These are phyloP conservation scores for Andrena bucephala DNA, from an alignment of 2,888 invertebrate species.

Conservation along the genomic window DNA sequence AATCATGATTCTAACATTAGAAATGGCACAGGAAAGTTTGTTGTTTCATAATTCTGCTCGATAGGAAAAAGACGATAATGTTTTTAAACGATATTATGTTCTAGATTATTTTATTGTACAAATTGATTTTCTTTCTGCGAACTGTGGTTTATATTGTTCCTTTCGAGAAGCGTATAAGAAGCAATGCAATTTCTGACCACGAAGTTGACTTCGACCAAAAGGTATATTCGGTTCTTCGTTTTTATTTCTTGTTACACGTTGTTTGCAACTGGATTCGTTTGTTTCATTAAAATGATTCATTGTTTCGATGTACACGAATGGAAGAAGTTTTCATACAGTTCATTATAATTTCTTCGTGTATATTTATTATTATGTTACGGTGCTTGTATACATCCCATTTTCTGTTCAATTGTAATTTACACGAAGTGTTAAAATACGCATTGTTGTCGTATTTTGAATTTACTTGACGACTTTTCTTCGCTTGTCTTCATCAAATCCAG, in stretches of 20 bases:
- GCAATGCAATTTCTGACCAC: background rate
- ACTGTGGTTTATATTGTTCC: conserved; percentile 10
- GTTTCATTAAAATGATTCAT: background rate
- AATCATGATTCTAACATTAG: conserved; percentile 11
- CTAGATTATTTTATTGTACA: conserved; percentile 24
- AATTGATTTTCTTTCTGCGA: background rate
- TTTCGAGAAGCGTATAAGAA: background rate
- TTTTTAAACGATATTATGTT: conserved; percentile 16
- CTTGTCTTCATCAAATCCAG: too few species aligned
- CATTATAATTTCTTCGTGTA: conserved; percentile 14
- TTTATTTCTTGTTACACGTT: background rate
- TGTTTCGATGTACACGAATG: background rate
- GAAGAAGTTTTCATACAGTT: conserved; percentile 1
- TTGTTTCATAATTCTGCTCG: background rate
- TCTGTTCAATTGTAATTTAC: background rate
- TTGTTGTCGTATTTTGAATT: too few species aligned
- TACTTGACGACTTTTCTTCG: too few species aligned
- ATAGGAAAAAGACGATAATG: conserved; percentile 2
- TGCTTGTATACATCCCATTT: background rate
- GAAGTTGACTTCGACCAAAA: background rate
- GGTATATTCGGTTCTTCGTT: background rate
- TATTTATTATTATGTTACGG: conserved; percentile 3
- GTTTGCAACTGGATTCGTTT: background rate
- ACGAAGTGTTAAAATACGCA: too few species aligned
- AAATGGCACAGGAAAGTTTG: conserved; percentile 10